Percentiles rank a stretch among this genome's conserved stretches.
These are phyloP conservation scores for Sarcophilus harrisii DNA, from an alignment of 2,797 vertebrate genomes.

Conservation along the genomic window DNA sequence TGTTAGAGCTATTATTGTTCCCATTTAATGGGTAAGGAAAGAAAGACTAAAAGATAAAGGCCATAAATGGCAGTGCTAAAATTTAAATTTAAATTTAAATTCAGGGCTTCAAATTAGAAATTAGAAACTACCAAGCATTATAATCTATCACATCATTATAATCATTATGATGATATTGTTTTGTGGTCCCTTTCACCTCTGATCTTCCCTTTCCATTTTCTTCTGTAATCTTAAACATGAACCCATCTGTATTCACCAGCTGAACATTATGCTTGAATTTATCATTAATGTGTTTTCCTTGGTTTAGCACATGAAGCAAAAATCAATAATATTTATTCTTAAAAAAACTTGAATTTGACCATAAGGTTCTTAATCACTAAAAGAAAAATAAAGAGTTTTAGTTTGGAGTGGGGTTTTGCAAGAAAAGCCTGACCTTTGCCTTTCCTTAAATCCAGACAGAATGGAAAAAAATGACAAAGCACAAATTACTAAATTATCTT, in stretches of 20 bases:
- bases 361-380: too few relatives aligned
- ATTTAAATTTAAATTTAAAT: not conserved
- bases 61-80: not conserved
- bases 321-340: not conserved
- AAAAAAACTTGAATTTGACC: too few relatives aligned
- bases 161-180: not conserved
- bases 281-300: too few relatives aligned
- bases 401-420: not conserved
- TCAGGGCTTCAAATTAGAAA: not conserved
- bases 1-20: not conserved
- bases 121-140: not conserved
- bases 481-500: not conserved
- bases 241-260: rapidly evolving
- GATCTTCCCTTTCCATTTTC: not conserved
- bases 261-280: rapidly evolving
- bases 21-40: not conserved
- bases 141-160: not conserved
- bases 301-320: not conserved
- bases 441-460: not conserved
- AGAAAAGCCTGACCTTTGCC: not conserved
- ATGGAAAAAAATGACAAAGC: not conserved
- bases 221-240: rapidly evolving
- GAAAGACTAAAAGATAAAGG: not conserved
- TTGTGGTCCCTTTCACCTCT: not conserved
- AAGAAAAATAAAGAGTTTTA: not conserved